These are phyloP conservation scores for Lepidocyrtinus sp. DNA, from an alignment of 2,888 invertebrate species.

Conservation along the genomic window DNA sequence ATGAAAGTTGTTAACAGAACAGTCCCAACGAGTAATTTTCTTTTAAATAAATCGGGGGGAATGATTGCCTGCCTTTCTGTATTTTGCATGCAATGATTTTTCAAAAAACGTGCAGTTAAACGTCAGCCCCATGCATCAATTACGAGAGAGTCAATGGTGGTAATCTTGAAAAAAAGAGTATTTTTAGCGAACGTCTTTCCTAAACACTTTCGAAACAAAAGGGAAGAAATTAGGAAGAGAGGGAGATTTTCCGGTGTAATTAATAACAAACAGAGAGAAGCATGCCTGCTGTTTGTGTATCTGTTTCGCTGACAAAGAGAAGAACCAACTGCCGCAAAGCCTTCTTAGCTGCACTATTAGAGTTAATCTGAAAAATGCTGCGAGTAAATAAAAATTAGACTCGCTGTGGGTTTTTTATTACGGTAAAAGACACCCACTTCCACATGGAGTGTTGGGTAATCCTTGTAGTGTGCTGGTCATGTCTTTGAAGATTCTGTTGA, in stretches of 20 bases:
- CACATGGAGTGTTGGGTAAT: no score
- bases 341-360: neutral
- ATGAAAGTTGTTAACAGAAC: no score
- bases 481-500: no score
- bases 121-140: neutral
- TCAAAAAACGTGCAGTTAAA: no score
- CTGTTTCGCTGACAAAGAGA: neutral
- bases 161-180: neutral
- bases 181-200: neutral
- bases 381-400: neutral
- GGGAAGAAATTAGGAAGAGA: no score
- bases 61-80: neutral
- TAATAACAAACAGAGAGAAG: neutral
- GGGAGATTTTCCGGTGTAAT: neutral
- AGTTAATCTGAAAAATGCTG: neutral
- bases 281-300: neutral
- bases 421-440: neutral
- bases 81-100: neutral
- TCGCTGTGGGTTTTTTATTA: neutral
- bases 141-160: neutral
- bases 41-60: neutral
- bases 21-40: no score
- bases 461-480: no score
- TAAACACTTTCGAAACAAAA: neutral
- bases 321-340: neutral